These are phyloP conservation scores for Hirtodrosophila histrioides DNA, from an alignment of 2,888 invertebrate genomes.

Conservation along the genomic window DNA sequence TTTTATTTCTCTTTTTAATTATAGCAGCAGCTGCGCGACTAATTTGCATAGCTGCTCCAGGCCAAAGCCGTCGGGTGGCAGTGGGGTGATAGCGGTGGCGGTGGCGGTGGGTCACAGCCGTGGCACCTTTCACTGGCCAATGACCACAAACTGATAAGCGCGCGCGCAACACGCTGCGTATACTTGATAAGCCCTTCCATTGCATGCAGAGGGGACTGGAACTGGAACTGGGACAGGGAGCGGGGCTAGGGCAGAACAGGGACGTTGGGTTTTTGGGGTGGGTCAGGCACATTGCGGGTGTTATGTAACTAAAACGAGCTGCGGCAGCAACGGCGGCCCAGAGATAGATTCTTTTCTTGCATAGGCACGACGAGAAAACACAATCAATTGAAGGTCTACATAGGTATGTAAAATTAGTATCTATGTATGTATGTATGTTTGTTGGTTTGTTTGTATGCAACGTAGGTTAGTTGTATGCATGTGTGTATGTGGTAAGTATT, in stretches of 20 bases:
- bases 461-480: slow-evolving; percentile 30
- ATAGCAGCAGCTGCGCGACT: slow-evolving; percentile 49
- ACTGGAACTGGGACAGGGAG: background rate
- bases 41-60: slow-evolving; percentile 53
- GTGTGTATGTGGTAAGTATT: slow-evolving; percentile 30
- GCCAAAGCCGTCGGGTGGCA: slow-evolving; percentile 29
- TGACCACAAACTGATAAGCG: slow-evolving; percentile 35
- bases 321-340: too few species aligned
- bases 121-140: slow-evolving; percentile 53
- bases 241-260: background rate
- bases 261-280: slow-evolving; percentile 4
- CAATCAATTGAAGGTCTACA: slow-evolving; percentile 20
- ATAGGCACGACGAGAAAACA: slow-evolving; percentile 45
- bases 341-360: slow-evolving; percentile 4
- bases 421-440: slow-evolving; percentile 39
- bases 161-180: slow-evolving; percentile 26
- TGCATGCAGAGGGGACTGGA: background rate
- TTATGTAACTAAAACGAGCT: background rate
- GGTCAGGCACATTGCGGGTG: slow-evolving; percentile 43
- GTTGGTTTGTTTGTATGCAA: slow-evolving; percentile 40
- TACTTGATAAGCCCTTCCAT: slow-evolving; percentile 32
- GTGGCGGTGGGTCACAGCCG: slow-evolving; percentile 4
- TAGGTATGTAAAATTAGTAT: slow-evolving; percentile 24
- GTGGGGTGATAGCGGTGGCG: slow-evolving; percentile 9
- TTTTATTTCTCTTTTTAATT: slow-evolving; percentile 32